Conservation (phyloP, 2,113 vertebrate genomes). For the Megaleporinus macrocephalus region DNA sequence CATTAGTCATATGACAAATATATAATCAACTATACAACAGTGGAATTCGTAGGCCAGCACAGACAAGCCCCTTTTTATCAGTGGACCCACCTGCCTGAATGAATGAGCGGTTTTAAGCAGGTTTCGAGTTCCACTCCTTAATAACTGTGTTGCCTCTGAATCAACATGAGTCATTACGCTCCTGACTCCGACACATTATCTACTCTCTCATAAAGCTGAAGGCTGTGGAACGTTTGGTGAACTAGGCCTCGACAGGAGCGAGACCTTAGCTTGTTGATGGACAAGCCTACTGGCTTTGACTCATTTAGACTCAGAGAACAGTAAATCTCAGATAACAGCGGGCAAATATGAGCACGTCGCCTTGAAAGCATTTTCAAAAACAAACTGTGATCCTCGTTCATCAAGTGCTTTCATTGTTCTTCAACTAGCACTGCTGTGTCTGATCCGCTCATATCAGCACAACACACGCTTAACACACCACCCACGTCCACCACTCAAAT, state of each 20-base stretch:
- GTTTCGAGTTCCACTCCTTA: not conserved
- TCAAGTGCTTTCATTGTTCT: not conserved
- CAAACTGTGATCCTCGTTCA: not conserved
- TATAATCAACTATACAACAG: not conserved
- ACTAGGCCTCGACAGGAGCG: not conserved
- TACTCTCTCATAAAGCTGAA: not conserved
- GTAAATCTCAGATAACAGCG: not conserved
- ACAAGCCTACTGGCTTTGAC: not conserved
- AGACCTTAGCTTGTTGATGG: not conserved
- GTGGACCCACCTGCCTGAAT: not conserved
- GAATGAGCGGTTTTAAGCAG: not conserved
- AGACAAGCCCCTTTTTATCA: not conserved
- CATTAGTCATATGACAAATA: conserved; percentile 15
- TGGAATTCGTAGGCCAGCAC: not conserved
- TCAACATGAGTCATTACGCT: conserved; percentile 20
- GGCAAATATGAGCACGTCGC: not conserved
- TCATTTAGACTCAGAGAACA: not conserved
- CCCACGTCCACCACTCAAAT: no score
- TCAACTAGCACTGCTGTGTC: not conserved
- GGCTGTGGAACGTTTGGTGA: not conserved
- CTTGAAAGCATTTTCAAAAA: no score
- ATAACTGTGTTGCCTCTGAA: not conserved
- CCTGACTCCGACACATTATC: not conserved
- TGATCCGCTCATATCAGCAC: no score
- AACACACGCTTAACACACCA: no score